Evolutionary conservation across 2,797 vertebrate species (phyloP).

Genomic region (Pagetopsis macropterus): DNA sequence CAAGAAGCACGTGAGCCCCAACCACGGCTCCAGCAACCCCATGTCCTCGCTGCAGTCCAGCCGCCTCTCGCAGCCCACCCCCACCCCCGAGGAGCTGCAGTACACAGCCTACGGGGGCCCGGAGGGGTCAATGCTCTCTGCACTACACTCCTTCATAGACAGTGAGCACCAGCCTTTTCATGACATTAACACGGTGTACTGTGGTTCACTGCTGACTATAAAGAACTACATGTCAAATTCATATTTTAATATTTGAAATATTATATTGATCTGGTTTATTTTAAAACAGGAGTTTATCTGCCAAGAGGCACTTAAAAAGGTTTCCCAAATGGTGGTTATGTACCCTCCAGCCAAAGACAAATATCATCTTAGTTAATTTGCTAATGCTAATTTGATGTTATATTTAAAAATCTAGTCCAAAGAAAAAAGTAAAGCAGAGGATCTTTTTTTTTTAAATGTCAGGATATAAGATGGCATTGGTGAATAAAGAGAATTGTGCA

Average conservation of each 20-base stretch:
- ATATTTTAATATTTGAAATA: not conserved
- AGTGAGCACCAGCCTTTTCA: slow-evolving; percentile 81
- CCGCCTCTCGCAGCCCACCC: slow-evolving; percentile 87
- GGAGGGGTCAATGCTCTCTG: slow-evolving; percentile 91
- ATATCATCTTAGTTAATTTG: not conserved
- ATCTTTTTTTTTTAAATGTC: not conserved
- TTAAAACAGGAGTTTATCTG: not conserved
- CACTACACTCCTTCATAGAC: slow-evolving; percentile 94
- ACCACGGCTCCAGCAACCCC: slow-evolving; percentile 84
- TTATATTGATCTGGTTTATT: not conserved
- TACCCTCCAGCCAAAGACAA: not conserved
- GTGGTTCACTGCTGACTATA: not conserved
- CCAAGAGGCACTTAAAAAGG: not conserved
- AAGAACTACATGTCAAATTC: not conserved
- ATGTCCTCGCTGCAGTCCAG: slow-evolving; percentile 86
- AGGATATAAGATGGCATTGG: not conserved
- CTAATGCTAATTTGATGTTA: slow-evolving; percentile 9
- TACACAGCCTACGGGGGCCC: slow-evolving; percentile 90
- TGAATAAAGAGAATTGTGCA: not conserved
- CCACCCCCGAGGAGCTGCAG: slow-evolving; percentile 90
- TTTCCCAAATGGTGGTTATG: too few species aligned
- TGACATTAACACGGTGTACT: not conserved
- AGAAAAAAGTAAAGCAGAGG: not conserved
- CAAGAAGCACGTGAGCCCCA: slow-evolving; percentile 96
- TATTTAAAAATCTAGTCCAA: not conserved